phyloP scores from a whole-genome alignment of 2,888 invertebrate genomes.

The Diarsia mendica region DNA sequence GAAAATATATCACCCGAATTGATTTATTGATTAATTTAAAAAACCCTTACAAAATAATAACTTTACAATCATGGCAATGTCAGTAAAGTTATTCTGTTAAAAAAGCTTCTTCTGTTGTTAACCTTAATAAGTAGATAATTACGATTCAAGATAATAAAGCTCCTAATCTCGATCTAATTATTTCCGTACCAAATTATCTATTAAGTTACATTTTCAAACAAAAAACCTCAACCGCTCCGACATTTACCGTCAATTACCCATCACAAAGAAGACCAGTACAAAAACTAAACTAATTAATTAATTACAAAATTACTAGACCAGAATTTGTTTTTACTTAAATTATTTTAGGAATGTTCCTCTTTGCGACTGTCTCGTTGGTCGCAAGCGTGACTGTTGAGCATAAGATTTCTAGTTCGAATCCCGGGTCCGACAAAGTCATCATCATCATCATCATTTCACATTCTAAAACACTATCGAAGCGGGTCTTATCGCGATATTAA shows the following conservation, averaged over 20 bases:
- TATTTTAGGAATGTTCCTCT: slow-evolving; percentile 23
- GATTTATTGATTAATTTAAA: background rate
- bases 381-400: too few species aligned
- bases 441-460: too few species aligned
- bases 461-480: too few species aligned
- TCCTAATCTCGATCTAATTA: background rate
- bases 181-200: slow-evolving; percentile 13
- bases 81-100: too few species aligned
- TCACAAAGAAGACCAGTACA: slow-evolving; percentile 13
- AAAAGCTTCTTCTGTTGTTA: background rate
- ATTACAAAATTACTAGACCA: slow-evolving; percentile 45
- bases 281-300: slow-evolving; percentile 59
- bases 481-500: too few species aligned
- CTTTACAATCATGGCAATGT: too few species aligned
- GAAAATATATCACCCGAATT: background rate
- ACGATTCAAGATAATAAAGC: background rate
- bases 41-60: background rate
- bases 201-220: background rate
- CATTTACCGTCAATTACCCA: slow-evolving; percentile 44
- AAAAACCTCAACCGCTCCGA: slow-evolving; percentile 13
- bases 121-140: background rate
- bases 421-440: too few species aligned
- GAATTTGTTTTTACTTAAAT: slow-evolving; percentile 37
- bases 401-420: too few species aligned
- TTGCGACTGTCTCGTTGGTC: background rate